Base-by-base conservation (phyloP, 1,140 invertebrate genomes). In the Melanaphis sacchari region DNA sequence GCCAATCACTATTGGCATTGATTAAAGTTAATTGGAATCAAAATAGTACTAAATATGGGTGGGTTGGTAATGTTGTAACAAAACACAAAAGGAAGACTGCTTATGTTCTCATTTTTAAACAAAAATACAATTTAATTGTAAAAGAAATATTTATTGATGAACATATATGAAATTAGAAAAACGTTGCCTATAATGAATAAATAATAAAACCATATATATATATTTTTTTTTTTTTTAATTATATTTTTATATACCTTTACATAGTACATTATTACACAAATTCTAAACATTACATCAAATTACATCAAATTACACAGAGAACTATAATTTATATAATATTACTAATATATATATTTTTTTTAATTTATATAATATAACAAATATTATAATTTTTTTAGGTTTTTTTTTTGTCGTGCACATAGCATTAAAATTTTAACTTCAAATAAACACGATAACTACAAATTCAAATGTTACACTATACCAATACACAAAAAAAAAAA, bases 221-320 rank as follows among this genome's bases (percentile, higher is more conserved):
- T n/a, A 22, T 43, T 88, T 36, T n/a, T 49, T 41, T 46, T 46
- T 92, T 92, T 90, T 90, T 91, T 22, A 43, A 92, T 92, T 81
- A 82, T 92, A 92, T 82, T 92, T 91, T 92, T 91, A 92, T 92
- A 81, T 92, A 92, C 90, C 90, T 92, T 92, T 92, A 92, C 90
- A 92, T 92, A 92, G 90, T 92, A 92, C 90, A 92, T 91, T 92
- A 92, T 92, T 92, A 92, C 90, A 92, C 90, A 92, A 92, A 92
- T 92, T 31, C 90, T 92, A 92, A 92, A 92, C 66, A 92, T 92
- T 92, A 92, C 90, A 92, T 92, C 90, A 92, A 49, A 92, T 92
- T 92, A 92, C 90, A 92, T 82, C n/a, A 92, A 92, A 92, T 81
- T 92, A 92, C 90, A 92, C 90, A 82, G 66, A 92, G 90, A 92